Evolutionary conservation across 2,797 vertebrate species (phyloP).

Genomic region (Myotis daubentonii): DNA sequence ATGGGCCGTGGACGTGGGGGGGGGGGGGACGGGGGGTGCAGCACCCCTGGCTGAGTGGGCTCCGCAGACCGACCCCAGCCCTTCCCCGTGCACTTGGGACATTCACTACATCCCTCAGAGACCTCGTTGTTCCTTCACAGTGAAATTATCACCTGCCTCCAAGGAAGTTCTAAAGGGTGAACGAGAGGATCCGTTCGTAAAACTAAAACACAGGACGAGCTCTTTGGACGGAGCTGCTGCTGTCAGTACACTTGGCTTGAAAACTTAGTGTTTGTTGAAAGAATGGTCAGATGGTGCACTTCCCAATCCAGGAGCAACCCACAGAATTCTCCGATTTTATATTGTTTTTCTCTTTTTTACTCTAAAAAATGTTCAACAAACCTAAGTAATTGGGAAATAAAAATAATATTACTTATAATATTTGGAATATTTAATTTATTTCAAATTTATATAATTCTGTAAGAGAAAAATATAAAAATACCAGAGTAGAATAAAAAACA

Average conservation of each 20-base stretch:
- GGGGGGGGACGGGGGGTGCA: too few species aligned
- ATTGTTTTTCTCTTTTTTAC: not conserved
- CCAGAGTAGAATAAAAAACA: not conserved
- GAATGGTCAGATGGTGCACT: not conserved
- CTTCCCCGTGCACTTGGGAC: not conserved
- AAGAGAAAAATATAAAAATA: not conserved
- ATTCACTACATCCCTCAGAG: not conserved
- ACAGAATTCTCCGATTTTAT: not conserved
- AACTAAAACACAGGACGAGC: not conserved
- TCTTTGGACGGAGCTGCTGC: not conserved
- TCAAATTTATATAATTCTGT: not conserved
- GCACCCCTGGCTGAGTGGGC: fast-evolving
- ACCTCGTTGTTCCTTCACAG: not conserved
- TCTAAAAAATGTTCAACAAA: not conserved
- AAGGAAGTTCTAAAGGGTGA: not conserved
- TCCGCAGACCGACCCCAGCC: too few species aligned
- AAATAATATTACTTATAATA: not conserved
- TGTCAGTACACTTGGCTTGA: not conserved
- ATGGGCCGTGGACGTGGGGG: too few species aligned
- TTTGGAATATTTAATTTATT: not conserved
- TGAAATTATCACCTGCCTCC: not conserved
- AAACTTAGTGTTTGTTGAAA: not conserved
- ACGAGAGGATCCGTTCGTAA: not conserved
- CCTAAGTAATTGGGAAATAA: not conserved
- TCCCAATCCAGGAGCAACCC: not conserved